These are phyloP conservation scores for Hydrotaea cyrtoneurina DNA, from an alignment of 2,888 invertebrate species.

Conservation along the genomic window DNA sequence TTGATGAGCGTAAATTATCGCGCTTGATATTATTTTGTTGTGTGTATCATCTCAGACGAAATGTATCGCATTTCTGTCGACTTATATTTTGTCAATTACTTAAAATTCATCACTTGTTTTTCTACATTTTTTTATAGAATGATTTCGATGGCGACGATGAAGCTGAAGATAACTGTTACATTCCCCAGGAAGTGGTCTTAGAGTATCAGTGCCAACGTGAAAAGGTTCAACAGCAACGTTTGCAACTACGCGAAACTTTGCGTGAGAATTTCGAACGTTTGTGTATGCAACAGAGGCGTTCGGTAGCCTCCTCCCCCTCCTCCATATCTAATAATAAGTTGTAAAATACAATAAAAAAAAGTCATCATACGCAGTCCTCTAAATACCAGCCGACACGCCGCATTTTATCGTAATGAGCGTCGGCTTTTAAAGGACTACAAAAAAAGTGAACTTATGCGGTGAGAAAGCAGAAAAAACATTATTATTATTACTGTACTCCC, in stretches of 20 bases:
- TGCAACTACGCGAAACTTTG: slow-evolving; percentile 90
- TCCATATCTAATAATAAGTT: slow-evolving; percentile 41
- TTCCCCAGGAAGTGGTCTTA: slow-evolving; percentile 93
- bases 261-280: slow-evolving; percentile 91
- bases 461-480: slow-evolving; percentile 53
- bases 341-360: slow-evolving; percentile 36
- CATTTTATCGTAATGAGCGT: neutral
- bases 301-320: slow-evolving; percentile 66
- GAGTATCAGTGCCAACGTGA: slow-evolving; percentile 91
- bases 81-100: too few species aligned
- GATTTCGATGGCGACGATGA: slow-evolving; percentile 88
- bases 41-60: too few species aligned
- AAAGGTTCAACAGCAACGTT: slow-evolving; percentile 89
- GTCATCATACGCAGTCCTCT: neutral
- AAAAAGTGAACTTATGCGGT: slow-evolving; percentile 42
- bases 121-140: slow-evolving; percentile 82
- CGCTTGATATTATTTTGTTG: too few species aligned
- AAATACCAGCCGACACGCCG: neutral
- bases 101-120: too few species aligned
- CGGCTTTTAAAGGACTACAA: neutral
- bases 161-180: slow-evolving; percentile 87
- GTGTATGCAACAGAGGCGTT: slow-evolving; percentile 81
- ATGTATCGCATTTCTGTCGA: too few species aligned
- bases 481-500: slow-evolving; percentile 56
- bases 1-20: too few species aligned